These are phyloP conservation scores for Chymomyza fuscimana DNA, from an alignment of 2,888 invertebrate species.

Conservation along the genomic window DNA sequence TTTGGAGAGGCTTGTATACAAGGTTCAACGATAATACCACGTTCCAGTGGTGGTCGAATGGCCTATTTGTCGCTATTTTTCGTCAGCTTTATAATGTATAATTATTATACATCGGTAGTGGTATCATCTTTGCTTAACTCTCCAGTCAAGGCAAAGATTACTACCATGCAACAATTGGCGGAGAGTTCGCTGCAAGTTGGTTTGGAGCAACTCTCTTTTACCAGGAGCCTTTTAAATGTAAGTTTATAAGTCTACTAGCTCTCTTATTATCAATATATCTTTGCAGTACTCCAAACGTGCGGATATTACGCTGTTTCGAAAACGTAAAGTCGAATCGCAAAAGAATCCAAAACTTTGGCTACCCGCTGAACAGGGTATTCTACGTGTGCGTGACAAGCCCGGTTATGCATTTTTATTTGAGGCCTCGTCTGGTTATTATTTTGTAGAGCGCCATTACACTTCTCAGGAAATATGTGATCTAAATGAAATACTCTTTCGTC, in stretches of 20 bases:
- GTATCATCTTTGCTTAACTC: conserved; percentile 83
- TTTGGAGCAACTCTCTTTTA: conserved; percentile 80
- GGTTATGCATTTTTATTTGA: conserved; percentile 76
- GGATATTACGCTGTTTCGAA: conserved; percentile 59
- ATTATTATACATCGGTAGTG: conserved; percentile 84
- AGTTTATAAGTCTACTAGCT: conserved; percentile 25
- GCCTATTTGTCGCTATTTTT: conserved; percentile 66
- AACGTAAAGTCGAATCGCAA: conserved; percentile 55
- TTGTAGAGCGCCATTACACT: conserved; percentile 66
- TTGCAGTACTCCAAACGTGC: conserved; percentile 56
- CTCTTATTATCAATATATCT: background rate
- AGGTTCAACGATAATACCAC: conserved; percentile 79
- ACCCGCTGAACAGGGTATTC: conserved; percentile 63
- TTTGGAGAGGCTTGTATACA: conserved; percentile 81
- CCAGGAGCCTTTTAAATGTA: conserved; percentile 72
- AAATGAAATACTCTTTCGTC: conserved; percentile 74
- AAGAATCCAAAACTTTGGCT: conserved; percentile 66
- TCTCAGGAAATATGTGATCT: conserved; percentile 77
- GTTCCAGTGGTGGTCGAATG: conserved; percentile 79
- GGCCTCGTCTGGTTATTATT: conserved; percentile 62
- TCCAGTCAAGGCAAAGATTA: conserved; percentile 81
- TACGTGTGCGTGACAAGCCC: conserved; percentile 68
- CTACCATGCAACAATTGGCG: conserved; percentile 81
- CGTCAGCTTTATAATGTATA: conserved; percentile 81
- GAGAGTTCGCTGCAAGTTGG: conserved; percentile 82